phyloP scores from a whole-genome alignment of 2,888 invertebrate genomes.

The Lithosia quadra region DNA sequence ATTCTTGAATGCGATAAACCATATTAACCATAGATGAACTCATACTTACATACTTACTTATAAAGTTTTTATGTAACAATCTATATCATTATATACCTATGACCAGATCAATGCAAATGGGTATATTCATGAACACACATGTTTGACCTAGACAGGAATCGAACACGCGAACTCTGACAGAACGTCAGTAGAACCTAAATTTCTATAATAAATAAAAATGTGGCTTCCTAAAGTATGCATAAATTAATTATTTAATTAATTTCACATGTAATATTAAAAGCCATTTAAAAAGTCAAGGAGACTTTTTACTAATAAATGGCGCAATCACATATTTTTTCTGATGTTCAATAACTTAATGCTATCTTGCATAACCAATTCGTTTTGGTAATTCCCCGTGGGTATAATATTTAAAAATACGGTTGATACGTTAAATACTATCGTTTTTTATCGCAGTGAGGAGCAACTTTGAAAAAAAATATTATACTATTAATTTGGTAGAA shows the following conservation, averaged over 20 bases:
- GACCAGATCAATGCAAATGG: not conserved
- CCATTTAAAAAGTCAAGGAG: conserved; percentile 3
- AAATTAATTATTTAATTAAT: conserved; percentile 51
- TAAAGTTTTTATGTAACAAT: not conserved
- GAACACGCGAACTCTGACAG: not conserved
- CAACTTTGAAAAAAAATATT: not conserved
- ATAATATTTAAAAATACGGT: not conserved
- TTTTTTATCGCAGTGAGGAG: not conserved
- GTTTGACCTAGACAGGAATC: too few relatives aligned
- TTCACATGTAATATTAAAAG: conserved; percentile 33
- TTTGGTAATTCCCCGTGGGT: not conserved
- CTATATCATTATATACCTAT: not conserved
- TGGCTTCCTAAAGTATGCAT: not conserved
- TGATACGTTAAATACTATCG: not conserved
- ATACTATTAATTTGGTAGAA: too few relatives aligned
- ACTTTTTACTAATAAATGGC: not conserved
- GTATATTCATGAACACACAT: not conserved
- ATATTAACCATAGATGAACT: not conserved
- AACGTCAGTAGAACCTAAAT: not conserved
- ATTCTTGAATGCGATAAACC: too few relatives aligned
- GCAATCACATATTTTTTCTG: not conserved
- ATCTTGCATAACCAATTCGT: not conserved
- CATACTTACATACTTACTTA: not conserved
- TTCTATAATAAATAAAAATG: not conserved
- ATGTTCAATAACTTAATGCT: not conserved